These are phyloP conservation scores for Indicator maculatus DNA, from an alignment of 2,113 vertebrate species.

Conservation along the genomic window DNA sequence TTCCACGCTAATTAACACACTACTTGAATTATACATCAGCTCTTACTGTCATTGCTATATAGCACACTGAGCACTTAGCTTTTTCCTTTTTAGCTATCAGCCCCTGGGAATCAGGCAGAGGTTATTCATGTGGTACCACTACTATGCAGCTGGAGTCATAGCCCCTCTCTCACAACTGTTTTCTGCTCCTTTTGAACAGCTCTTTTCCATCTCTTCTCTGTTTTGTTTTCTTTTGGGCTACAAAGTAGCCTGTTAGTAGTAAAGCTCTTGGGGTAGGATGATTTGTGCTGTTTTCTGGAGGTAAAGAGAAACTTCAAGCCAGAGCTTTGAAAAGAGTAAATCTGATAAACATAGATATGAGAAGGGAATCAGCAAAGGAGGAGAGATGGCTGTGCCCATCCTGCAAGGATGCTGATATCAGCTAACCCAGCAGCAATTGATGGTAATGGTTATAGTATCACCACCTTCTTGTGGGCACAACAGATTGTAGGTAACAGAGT, in stretches of 20 bases:
- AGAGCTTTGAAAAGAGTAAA: neutral
- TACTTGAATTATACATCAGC: neutral
- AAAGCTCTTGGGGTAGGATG: neutral
- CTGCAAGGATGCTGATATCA: neutral
- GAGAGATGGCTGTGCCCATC: neutral
- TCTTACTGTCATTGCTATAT: neutral
- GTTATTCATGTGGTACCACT: neutral
- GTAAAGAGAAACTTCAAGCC: neutral
- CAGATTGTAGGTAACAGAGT: neutral
- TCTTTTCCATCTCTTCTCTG: neutral
- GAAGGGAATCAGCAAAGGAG: neutral
- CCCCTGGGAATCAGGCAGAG: neutral
- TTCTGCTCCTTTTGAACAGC: neutral
- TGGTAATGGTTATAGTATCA: too few relatives aligned
- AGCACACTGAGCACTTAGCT: neutral
- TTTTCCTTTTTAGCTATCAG: neutral
- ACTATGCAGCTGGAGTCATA: neutral
- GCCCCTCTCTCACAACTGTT: neutral
- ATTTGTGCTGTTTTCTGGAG: neutral
- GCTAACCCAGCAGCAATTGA: neutral
- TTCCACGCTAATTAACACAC: neutral
- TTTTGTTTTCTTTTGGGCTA: neutral
- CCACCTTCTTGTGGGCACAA: neutral
- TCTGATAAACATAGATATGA: neutral
- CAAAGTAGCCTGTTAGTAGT: neutral